These are phyloP conservation scores for Neolamprologus falcicula DNA, from an alignment of 2,113 vertebrate species.

Conservation along the genomic window DNA sequence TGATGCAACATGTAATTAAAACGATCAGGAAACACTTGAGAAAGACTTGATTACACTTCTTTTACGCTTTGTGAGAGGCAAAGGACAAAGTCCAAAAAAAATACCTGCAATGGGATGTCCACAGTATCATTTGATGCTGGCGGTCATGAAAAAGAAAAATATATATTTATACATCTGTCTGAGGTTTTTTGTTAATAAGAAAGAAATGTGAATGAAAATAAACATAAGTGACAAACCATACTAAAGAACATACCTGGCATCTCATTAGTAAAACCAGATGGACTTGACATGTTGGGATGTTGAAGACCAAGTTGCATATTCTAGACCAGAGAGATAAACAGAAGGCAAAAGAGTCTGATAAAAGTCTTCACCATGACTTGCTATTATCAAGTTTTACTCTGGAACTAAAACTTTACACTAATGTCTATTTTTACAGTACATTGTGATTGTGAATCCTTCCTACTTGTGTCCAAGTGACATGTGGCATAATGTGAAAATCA, in stretches of 20 bases:
- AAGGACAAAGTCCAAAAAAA: too few species aligned
- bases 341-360: fast-evolving
- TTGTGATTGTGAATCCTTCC: background rate
- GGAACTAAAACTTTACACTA: background rate
- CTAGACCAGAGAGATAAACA: fast-evolving
- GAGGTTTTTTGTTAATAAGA: too few species aligned
- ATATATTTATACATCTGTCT: too few species aligned
- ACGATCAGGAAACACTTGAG: background rate
- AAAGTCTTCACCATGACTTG: background rate
- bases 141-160: too few species aligned
- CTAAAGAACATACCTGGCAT: too few species aligned
- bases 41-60: background rate
- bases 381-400: too few species aligned
- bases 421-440: fast-evolving
- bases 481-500: background rate
- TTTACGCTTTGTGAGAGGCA: background rate
- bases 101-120: too few species aligned
- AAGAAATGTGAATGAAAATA: too few species aligned
- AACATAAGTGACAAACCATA: too few species aligned
- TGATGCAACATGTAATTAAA: fast-evolving
- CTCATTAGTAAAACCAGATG: too few species aligned
- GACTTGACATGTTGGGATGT: fast-evolving
- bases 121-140: too few species aligned
- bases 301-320: background rate
- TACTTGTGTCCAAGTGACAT: background rate